Percentiles rank a stretch among this genome's conserved stretches.
Evolutionary conservation across 2,113 vertebrate species (phyloP).

Genomic region (Progne subis): DNA sequence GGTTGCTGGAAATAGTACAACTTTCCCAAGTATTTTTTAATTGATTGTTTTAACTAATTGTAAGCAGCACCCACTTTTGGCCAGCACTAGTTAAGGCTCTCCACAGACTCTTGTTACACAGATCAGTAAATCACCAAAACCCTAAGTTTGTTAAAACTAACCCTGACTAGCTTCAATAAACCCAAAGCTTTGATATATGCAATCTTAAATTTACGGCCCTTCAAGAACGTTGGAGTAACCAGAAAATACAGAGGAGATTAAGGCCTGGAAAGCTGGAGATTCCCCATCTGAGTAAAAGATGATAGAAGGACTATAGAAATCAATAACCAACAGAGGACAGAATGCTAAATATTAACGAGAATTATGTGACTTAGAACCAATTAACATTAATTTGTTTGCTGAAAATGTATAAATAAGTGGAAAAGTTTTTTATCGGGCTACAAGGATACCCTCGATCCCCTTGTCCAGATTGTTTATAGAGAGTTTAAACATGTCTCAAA

Average conservation of each 20-base stretch:
- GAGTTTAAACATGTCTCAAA: background rate
- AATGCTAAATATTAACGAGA: background rate
- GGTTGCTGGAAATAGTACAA: background rate
- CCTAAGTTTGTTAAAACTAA: background rate
- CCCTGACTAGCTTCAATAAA: background rate
- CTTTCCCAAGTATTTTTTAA: background rate
- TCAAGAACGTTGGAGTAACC: background rate
- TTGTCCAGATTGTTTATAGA: background rate
- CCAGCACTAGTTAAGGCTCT: background rate
- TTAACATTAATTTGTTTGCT: background rate
- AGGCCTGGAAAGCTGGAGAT: background rate
- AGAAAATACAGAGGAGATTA: background rate
- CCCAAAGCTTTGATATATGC: background rate
- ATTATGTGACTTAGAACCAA: background rate
- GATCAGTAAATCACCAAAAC: background rate
- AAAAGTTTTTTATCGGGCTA: background rate
- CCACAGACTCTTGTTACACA: background rate
- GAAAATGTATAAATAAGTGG: background rate
- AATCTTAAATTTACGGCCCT: background rate
- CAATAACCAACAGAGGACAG: background rate
- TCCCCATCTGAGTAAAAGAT: background rate
- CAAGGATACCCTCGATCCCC: background rate
- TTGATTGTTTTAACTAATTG: background rate
- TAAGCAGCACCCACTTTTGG: background rate
- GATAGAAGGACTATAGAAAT: background rate